Evolutionary conservation across 2,113 vertebrate genomes (phyloP).

Genomic region (Chitala chitala): DNA sequence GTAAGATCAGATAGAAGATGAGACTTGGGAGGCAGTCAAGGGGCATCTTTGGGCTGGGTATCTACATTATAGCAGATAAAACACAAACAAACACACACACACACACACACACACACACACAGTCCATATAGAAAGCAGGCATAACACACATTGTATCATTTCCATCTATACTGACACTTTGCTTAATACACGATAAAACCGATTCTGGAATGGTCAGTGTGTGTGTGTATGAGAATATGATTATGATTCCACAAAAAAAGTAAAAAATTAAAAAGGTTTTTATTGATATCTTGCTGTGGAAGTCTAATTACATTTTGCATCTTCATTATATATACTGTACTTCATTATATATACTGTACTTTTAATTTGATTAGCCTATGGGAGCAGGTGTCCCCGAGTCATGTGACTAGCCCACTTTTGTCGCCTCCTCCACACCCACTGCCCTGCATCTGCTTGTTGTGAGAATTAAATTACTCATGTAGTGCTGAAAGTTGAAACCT

Average conservation of each 20-base stretch:
- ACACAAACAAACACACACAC: not conserved
- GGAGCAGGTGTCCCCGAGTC: not conserved
- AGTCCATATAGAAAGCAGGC: too few relatives aligned
- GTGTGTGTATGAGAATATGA: too few relatives aligned
- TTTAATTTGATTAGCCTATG: not conserved
- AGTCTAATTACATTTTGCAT: too few relatives aligned
- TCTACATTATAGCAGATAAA: not conserved
- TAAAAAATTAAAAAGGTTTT: too few relatives aligned
- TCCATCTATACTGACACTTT: too few relatives aligned
- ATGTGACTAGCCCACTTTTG: not conserved
- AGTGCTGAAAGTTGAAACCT: not conserved
- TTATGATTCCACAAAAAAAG: too few relatives aligned
- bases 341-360: too few relatives aligned
- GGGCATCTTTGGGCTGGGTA: not conserved
- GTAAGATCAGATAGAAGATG: slow-evolving; percentile 3
- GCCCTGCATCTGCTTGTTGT: not conserved
- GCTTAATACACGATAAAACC: too few relatives aligned
- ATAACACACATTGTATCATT: too few relatives aligned
- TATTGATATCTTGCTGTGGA: too few relatives aligned
- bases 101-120: not conserved
- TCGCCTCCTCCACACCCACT: not conserved
- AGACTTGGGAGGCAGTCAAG: not conserved
- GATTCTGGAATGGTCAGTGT: too few relatives aligned
- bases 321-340: too few relatives aligned
- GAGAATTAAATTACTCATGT: not conserved